phyloP scores from a whole-genome alignment of 2,113 vertebrate species.

The Rhizomys pruinosus region DNA sequence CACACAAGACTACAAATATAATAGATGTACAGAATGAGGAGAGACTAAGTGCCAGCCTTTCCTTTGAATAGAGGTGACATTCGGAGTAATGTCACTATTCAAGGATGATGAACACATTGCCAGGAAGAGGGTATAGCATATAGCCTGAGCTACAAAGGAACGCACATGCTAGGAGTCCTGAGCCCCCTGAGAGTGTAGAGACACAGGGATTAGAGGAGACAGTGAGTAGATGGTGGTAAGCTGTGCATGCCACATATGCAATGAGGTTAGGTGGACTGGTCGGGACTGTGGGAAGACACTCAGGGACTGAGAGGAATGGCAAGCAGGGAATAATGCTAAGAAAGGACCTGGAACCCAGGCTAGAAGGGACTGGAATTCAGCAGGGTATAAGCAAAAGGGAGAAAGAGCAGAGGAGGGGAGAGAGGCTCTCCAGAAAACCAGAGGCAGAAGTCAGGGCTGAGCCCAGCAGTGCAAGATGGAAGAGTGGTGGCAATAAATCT shows the following conservation, averaged over 20 bases:
- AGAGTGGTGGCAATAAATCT: not conserved
- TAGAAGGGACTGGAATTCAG: not conserved
- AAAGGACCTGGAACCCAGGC: not conserved
- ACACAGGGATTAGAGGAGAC: accelerated
- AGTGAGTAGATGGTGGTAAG: not conserved
- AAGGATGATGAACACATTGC: not conserved
- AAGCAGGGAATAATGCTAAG: no score
- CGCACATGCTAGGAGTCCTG: accelerated
- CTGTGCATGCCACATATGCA: accelerated
- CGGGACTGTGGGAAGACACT: not conserved
- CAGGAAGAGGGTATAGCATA: not conserved
- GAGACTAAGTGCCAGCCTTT: not conserved
- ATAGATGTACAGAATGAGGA: not conserved
- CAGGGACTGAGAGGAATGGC: not conserved
- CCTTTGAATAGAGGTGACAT: not conserved
- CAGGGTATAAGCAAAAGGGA: not conserved
- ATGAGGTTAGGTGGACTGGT: not conserved
- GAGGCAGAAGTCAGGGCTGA: not conserved
- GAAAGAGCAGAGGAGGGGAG: not conserved
- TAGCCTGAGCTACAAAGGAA: not conserved
- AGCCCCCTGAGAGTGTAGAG: accelerated
- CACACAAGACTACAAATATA: not conserved
- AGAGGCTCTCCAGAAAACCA: not conserved
- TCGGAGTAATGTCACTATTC: not conserved
- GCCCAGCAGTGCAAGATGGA: not conserved